Base-by-base conservation (phyloP, 37 sponge, comb jelly and placozoan genomes). In the Lycopodina hypogea region DNA sequence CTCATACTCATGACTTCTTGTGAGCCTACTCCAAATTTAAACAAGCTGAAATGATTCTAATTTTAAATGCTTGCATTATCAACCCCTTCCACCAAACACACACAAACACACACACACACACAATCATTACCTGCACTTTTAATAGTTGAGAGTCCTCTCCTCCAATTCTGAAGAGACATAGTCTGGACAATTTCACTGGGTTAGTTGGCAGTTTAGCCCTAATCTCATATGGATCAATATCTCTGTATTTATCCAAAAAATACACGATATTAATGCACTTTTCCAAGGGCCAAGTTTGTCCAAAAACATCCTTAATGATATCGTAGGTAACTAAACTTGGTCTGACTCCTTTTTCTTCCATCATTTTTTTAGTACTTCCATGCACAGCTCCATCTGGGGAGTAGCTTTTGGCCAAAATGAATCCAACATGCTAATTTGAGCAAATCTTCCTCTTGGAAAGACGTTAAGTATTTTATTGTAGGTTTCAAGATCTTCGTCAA, bases 321-420 rank as follows among this genome's bases (percentile, higher is more conserved):
- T 53, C 45, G 69, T 90, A 90, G 0, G 95, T 96, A 3, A 38
- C 75, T 28, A 72, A 37, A 68, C 90, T 82, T 38, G 97, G 97
- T 45, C 84, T 35, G 6, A 96, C 69, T 2, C 95, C 95, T 39
- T 93, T 79, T 0, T 90, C 95, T 73, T 96, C 97, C 97, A 96
- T 96, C 68, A n/a, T n/a, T 87, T 93, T 14, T 76, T 69, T 3
- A 96, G 83, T 3, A 96, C 21, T 11, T 88, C 75, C 68, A 96
- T 56, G 38, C 94, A 89, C 17, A 88, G 77, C 30, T 96, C 97
- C 34, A 93, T 74, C 29, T 93, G 95, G 24, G 97, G 97, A 22
- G 80, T 69, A 1, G 95, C 86, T 19, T 71, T 85, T 0, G 97
- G 97, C 92, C 95, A 96, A 3, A 96, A 18, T 0, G 92, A 86